phyloP scores from a whole-genome alignment of 2,113 vertebrate genomes.

The Cyprinodon brontotheroides region DNA sequence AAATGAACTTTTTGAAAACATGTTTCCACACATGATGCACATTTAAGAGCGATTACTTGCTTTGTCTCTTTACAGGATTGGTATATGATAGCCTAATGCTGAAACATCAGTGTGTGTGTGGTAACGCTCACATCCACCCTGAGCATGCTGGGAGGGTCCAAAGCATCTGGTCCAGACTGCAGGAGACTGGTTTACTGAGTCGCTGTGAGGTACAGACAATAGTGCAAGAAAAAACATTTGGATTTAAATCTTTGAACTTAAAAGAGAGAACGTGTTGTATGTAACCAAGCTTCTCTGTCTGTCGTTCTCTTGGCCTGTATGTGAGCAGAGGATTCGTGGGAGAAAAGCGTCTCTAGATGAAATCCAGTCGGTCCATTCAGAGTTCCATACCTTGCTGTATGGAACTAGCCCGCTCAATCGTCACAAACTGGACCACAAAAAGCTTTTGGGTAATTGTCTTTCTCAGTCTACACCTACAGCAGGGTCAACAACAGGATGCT shows the following conservation, averaged over 20 bases:
- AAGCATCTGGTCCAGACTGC: conserved; percentile 76
- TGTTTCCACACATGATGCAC: not conserved
- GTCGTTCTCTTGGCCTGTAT: conserved; percentile 21
- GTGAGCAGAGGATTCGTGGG: conserved; percentile 70
- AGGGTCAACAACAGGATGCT: not conserved
- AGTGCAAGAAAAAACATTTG: not conserved
- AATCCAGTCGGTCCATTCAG: conserved; percentile 76
- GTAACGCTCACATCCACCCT: conserved; percentile 75
- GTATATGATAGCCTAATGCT: conserved; percentile 75
- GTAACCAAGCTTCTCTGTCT: not conserved
- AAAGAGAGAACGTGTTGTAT: not conserved
- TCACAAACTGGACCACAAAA: conserved; percentile 77
- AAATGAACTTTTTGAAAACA: too few relatives aligned
- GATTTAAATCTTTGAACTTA: not conserved
- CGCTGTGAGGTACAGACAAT: conserved; percentile 66
- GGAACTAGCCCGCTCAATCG: conserved; percentile 75
- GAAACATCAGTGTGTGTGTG: conserved; percentile 75
- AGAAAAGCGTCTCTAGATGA: conserved; percentile 74
- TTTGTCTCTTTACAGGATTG: conserved; percentile 45
- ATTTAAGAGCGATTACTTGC: not conserved
- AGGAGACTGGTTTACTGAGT: conserved; percentile 70
- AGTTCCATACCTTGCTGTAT: conserved; percentile 75
- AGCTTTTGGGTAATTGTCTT: conserved; percentile 62
- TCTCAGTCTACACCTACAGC: not conserved
- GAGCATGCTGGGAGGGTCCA: conserved; percentile 76